Evolutionary conservation across 2,797 vertebrate genomes (phyloP), one percentile per base, ranked within the genome.

Genomic region (Smutsia temminckii): DNA sequence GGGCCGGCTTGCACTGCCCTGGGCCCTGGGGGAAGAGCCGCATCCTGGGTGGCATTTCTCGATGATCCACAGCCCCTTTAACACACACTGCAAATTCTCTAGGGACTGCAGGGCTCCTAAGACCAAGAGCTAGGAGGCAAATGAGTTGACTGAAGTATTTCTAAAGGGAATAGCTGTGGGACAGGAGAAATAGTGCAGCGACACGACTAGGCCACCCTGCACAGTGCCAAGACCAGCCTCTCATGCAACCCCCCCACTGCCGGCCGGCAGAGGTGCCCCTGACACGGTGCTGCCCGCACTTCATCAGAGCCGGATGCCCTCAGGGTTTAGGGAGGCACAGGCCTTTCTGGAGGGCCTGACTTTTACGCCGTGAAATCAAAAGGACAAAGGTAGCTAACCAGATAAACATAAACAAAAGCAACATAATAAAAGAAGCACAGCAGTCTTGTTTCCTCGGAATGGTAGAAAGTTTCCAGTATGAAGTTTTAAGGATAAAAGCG

Each of bases 1-100:
- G 27, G 29, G 42, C 20, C 11, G 18, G 46, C n/a, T 25, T 32
- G 42, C 8, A 53, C 2, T 2, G 32, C 1, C 7, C 0, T 46
- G 68, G 16, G 10, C 18, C 23, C 8, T 0, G 1, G 49, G 23
- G 40, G 32, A 16, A 74, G 23, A 71, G 46, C 2, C 2, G 5
- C 25, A n/a, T 55, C 71, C 69, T 9, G 16, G 34, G 8, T 27
- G 51, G 78, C n/a, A 13, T 14, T 42, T 42, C 46, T 3, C 18
- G 46, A 49, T 32, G n/a, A 55, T 5, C 34, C 80, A 53, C 0
- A 5, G 13, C 18, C 42, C 77, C 23, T 69, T n/a, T 29, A 29
- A 80, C 59, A 85, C 46, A 34, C 3, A 29, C 40, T 83, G 53
- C 93, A 53, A 18, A 11, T 68, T 78, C 34, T 61, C 37, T 27